Evolutionary conservation across 2,113 vertebrate genomes (phyloP).

Genomic region (Eolophus roseicapilla): DNA sequence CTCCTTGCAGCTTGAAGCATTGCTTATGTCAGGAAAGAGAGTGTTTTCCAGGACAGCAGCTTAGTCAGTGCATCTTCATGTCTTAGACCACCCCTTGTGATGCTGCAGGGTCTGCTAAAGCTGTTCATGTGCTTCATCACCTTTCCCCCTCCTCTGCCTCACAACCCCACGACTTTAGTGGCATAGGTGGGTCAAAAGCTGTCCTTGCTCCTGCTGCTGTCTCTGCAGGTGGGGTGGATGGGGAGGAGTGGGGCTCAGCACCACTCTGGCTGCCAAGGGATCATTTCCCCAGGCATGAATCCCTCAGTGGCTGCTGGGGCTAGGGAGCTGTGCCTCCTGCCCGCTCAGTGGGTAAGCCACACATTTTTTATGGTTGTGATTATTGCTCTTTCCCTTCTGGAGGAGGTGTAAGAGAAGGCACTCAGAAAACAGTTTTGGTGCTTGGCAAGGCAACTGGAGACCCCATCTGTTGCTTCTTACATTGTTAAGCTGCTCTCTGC

Average conservation of each 20-base stretch:
- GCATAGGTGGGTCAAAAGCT: not conserved
- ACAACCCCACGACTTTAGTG: rapidly evolving
- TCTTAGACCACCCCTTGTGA: not conserved
- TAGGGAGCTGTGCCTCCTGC: not conserved
- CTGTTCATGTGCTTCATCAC: not conserved
- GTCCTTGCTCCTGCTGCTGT: rapidly evolving
- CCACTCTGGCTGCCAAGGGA: not conserved
- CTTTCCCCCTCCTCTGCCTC: not conserved
- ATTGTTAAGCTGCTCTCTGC: slow-evolving; percentile 25
- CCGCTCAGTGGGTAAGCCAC: not conserved
- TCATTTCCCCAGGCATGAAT: not conserved
- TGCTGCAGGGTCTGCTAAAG: not conserved
- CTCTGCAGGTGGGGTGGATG: rapidly evolving
- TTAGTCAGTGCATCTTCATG: not conserved
- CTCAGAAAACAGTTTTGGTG: not conserved
- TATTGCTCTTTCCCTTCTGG: not conserved
- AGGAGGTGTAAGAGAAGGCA: slow-evolving; percentile 21
- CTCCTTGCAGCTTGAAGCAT: not conserved
- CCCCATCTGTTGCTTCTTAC: slow-evolving; percentile 62
- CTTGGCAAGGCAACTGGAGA: slow-evolving; percentile 28
- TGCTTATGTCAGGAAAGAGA: not conserved
- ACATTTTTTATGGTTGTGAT: not conserved
- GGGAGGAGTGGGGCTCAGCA: not conserved
- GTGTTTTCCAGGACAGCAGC: not conserved
- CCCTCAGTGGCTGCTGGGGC: not conserved